A percentile compares a stretch with the other conserved stretches of the same genome.
Evolutionary conservation across 2,113 vertebrate genomes (phyloP).

Genomic region (Centrocercus urophasianus): DNA sequence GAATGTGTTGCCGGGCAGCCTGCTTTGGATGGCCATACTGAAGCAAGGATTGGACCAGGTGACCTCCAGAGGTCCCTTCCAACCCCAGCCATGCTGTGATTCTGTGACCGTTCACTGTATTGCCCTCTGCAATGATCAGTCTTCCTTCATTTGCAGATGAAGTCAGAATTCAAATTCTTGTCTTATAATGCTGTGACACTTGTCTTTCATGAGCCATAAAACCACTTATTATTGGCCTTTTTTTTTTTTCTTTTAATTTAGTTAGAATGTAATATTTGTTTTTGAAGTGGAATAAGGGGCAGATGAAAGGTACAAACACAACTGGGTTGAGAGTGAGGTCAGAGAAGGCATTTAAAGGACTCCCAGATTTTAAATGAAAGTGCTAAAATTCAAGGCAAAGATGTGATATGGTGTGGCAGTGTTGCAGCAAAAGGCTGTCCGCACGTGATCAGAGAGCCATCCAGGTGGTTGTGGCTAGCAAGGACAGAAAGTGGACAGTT

Average conservation of each 20-base stretch:
- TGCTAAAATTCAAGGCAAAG: neutral
- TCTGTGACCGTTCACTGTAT: neutral
- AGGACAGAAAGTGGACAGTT: neutral
- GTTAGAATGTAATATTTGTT: no score
- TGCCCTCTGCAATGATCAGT: neutral
- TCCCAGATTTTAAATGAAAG: neutral
- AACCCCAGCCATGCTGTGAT: neutral
- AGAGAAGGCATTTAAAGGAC: neutral
- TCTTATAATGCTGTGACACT: neutral
- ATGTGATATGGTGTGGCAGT: neutral
- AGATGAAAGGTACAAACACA: neutral
- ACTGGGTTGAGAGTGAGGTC: neutral
- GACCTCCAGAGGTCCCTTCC: neutral
- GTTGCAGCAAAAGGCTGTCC: neutral
- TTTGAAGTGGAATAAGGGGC: neutral
- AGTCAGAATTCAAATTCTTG: neutral
- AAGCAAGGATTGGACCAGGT: neutral
- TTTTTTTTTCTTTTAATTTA: neutral
- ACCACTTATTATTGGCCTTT: neutral
- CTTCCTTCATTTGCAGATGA: neutral
- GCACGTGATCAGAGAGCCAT: neutral
- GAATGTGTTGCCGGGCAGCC: neutral
- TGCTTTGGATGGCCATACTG: neutral
- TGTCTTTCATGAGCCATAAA: neutral
- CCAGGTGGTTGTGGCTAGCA: neutral